phyloP scores from a whole-genome alignment of 2,888 invertebrate species.

The Apamea anceps region DNA sequence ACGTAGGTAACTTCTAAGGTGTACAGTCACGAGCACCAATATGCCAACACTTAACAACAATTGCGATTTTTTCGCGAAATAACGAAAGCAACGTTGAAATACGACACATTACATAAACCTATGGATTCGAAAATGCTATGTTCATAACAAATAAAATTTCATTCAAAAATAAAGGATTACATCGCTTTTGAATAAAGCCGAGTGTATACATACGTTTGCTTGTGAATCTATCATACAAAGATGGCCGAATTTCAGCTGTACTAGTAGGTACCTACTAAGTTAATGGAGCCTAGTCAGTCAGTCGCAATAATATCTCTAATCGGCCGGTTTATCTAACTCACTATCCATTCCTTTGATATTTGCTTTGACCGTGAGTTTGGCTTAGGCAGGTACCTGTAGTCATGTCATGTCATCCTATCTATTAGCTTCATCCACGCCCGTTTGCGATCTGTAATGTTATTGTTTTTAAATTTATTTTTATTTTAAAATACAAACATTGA shows the following conservation, averaged over 20 bases:
- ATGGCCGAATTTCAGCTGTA: neutral
- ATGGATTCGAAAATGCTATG: too few species aligned
- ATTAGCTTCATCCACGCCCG: slow-evolving; percentile 3
- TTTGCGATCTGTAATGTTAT: neutral
- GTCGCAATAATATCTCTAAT: slow-evolving; percentile 32
- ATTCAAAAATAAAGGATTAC: too few species aligned
- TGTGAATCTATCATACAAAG: neutral
- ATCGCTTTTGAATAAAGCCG: too few species aligned
- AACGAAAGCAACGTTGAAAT: too few species aligned
- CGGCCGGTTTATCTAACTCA: slow-evolving; percentile 23
- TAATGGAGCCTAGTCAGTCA: slow-evolving; percentile 8
- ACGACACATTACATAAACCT: too few species aligned
- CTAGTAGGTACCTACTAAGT: neutral
- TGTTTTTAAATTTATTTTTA: neutral
- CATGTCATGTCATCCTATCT: slow-evolving; percentile 20
- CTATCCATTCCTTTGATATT: slow-evolving; percentile 42
- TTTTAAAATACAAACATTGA: too few species aligned
- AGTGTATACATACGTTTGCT: too few species aligned
- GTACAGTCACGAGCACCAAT: neutral
- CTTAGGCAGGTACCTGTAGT: slow-evolving; percentile 16
- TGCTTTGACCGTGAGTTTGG: slow-evolving; percentile 33
- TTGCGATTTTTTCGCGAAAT: too few species aligned
- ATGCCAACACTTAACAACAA: too few species aligned
- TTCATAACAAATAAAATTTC: too few species aligned
- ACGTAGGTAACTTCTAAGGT: neutral